These are phyloP conservation scores for Acanthacorydalis orientalis DNA, from an alignment of 2,888 invertebrate genomes.

Conservation along the genomic window DNA sequence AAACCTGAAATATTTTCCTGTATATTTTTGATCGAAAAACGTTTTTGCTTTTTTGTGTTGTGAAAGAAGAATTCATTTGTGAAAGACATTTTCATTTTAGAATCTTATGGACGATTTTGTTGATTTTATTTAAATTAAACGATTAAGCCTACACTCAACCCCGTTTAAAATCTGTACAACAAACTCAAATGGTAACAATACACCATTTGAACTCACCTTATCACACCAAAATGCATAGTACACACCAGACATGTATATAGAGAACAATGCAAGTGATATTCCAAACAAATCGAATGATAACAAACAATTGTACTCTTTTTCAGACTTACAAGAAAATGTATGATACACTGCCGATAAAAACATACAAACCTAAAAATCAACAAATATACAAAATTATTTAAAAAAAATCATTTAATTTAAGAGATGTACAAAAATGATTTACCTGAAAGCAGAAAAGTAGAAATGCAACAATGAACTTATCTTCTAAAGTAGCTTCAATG, in stretches of 20 bases:
- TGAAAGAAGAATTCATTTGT: too few relatives aligned
- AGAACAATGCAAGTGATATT: conserved; percentile 79
- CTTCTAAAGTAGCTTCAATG: conserved; percentile 59
- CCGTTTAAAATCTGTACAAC: too few relatives aligned
- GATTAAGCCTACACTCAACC: too few relatives aligned
- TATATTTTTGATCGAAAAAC: too few relatives aligned
- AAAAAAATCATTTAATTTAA: too few relatives aligned
- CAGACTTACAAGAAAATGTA: conserved; percentile 85
- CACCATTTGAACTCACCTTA: conserved; percentile 40
- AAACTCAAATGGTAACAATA: not conserved
- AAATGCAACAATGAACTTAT: conserved; percentile 71
- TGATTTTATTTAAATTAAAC: too few relatives aligned
- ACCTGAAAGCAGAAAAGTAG: conserved; percentile 81
- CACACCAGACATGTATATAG: conserved; percentile 89
- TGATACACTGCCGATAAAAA: conserved; percentile 81
- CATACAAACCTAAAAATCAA: conserved; percentile 70
- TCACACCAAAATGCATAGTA: conserved; percentile 96
- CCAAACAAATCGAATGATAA: conserved; percentile 85
- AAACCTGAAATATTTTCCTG: too few relatives aligned
- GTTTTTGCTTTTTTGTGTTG: too few relatives aligned
- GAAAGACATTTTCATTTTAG: too few relatives aligned
- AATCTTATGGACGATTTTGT: too few relatives aligned
- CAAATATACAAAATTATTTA: too few relatives aligned
- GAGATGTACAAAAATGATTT: conserved; percentile 17
- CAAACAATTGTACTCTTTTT: conserved; percentile 69